Conservation (phyloP, 2,888 invertebrate genomes). For the Cephus runcator region DNA sequence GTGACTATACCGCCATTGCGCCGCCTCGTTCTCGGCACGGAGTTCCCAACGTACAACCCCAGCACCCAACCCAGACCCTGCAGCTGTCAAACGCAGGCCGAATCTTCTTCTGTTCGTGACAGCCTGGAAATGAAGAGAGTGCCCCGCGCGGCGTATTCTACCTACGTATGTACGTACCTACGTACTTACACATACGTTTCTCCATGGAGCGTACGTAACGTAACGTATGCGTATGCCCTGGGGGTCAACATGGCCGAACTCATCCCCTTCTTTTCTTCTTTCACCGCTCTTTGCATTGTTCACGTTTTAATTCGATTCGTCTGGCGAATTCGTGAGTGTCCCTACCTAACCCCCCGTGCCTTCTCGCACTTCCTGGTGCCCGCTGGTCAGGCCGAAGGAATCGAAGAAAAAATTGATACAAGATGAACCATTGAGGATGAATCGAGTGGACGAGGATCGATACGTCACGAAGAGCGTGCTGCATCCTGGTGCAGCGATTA, state of each 20-base stretch:
- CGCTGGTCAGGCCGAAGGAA: not conserved
- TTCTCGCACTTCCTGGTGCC: not conserved
- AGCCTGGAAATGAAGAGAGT: constrained; percentile 65
- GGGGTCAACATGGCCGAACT: constrained; percentile 25
- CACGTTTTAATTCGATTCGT: not conserved
- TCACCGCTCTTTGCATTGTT: constrained; percentile 15
- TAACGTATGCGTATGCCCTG: constrained; percentile 26
- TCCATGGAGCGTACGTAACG: not conserved
- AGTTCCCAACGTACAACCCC: constrained; percentile 44
- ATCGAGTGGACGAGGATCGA: not conserved
- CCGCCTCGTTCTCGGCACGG: constrained; percentile 42
- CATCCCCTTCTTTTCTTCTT: constrained; percentile 11
- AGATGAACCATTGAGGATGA: not conserved
- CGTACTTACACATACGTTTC: constrained; percentile 9
- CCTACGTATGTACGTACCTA: constrained; percentile 34
- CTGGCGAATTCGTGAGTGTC: not conserved
- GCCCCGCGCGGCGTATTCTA: constrained; percentile 53
- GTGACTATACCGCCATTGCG: not conserved
- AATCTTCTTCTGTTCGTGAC: constrained; percentile 64
- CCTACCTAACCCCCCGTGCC: not conserved
- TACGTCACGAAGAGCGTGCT: not conserved
- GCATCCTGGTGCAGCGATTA: constrained; percentile 39
- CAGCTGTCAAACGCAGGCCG: constrained; percentile 65
- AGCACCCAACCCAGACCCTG: constrained; percentile 59
- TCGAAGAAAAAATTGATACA: not conserved